Evolutionary conservation across 2,113 vertebrate genomes (phyloP), one percentile per base, ranked within the genome.

Genomic region (Campylorhamphus procurvoides): DNA sequence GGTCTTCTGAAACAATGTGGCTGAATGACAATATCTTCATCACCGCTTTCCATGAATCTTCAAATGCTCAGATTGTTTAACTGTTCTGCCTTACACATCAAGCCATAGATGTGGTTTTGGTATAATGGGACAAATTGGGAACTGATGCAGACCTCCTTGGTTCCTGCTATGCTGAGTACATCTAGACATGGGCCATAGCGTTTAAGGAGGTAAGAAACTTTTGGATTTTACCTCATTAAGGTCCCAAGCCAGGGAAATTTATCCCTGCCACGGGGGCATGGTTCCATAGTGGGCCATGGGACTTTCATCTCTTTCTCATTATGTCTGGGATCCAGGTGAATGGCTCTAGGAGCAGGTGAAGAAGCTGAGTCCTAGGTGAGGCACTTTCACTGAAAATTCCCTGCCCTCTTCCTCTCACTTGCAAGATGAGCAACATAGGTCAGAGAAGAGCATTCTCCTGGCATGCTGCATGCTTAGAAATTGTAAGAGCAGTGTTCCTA

Each of bases 171-270:
- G 15, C 39, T 69, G 50, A 83, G 25, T 58, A 64, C 19, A 33
- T 24, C 46, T 55, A 39, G 81, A 35, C 62, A 42, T 7, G 27
- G 80, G 49, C 29, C 0, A 0, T n/a, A 24, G 29, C 55, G 47
- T 67, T 52, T 60, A 72, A 89, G 28, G n/a, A 95, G 84, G 93
- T 94, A 84, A 94, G 89, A 84, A 71, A 27, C 55, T 13, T 92
- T 89, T 60, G 11, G 7, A 0, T 4, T 58, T 93, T 66, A 31
- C 29, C 18, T 85, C 27, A n/a, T 46, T 53, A 73, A 42, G 37
- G 12, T 7, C 35, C 27, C n/a, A 88, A 4, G 18, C 31, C 25
- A 24, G 7, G 18, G 72, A 76, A 83, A 42, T n/a, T 31, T 60
- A 58, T 3, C 46, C 39, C 35, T 93, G 56, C 3, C 3, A 66